Percentiles rank a stretch among this genome's conserved stretches.
Evolutionary conservation across 2,797 vertebrate species (phyloP).

Genomic region (Protonibea diacanthus): DNA sequence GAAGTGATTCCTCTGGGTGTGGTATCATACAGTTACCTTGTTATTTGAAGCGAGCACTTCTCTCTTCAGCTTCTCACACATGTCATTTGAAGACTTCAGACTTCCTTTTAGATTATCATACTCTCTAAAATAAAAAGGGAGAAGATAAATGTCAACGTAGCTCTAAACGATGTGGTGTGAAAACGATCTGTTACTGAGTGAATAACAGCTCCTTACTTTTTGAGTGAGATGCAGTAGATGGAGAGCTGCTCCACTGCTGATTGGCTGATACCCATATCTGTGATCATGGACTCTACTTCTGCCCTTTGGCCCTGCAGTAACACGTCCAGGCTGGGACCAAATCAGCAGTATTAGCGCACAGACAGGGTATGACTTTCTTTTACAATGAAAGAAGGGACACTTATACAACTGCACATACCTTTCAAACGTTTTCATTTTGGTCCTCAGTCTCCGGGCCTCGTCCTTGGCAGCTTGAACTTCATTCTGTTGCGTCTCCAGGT

Average conservation of each 20-base stretch:
- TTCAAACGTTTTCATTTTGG: conserved; percentile 92
- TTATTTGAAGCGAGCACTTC: conserved; percentile 90
- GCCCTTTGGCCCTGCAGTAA: conserved; percentile 92
- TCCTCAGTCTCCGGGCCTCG: conserved; percentile 88
- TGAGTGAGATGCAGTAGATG: conserved; percentile 95
- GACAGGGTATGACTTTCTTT: neutral
- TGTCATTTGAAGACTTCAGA: conserved; percentile 89
- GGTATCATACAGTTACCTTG: conserved; percentile 86
- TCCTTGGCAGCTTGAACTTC: conserved; percentile 90
- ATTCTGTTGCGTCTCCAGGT: conserved; percentile 91
- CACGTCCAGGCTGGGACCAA: conserved; percentile 87
- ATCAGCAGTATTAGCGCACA: conserved; percentile 26
- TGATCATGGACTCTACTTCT: conserved; percentile 97
- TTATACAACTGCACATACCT: conserved; percentile 76
- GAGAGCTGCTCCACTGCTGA: conserved; percentile 95
- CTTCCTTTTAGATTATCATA: conserved; percentile 94
- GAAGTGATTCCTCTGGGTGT: neutral
- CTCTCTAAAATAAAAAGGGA: conserved; percentile 82
- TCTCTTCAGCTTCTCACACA: conserved; percentile 93
- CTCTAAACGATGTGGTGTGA: neutral
- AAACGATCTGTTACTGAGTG: neutral
- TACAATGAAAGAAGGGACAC: neutral
- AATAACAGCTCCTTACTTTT: conserved; percentile 88
- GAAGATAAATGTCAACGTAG: neutral
- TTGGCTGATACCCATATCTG: conserved; percentile 92